Evolutionary conservation across 2,113 vertebrate genomes (phyloP).

Genomic region (Dipodomys spectabilis): DNA sequence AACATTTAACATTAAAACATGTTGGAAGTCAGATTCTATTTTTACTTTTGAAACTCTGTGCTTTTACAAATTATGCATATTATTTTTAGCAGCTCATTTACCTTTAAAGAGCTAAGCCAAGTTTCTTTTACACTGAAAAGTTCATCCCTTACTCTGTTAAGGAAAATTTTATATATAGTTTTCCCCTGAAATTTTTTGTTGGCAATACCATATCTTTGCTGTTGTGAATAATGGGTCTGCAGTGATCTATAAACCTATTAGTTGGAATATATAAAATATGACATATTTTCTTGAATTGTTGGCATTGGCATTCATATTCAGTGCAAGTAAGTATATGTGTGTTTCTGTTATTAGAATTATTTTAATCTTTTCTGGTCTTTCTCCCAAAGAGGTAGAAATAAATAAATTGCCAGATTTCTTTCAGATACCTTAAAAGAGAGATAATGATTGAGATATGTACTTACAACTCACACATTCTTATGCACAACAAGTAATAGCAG

Average conservation of each 20-base stretch:
- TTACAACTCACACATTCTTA: not conserved
- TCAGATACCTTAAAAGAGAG: not conserved
- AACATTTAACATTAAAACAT: slow-evolving; percentile 40
- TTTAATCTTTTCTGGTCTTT: not conserved
- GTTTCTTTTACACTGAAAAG: slow-evolving; percentile 32
- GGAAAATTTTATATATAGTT: not conserved
- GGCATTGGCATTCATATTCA: not conserved
- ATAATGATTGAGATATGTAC: not conserved
- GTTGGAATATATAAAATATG: not conserved
- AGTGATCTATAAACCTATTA: not conserved
- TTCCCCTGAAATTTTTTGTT: not conserved
- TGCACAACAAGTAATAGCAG: not conserved
- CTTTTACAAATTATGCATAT: not conserved
- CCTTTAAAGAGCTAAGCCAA: slow-evolving; percentile 46
- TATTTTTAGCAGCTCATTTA: slow-evolving; percentile 52
- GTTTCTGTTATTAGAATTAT: not conserved
- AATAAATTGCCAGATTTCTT: not conserved
- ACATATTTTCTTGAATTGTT: not conserved
- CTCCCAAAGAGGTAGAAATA: not conserved
- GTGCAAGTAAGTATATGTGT: not conserved
- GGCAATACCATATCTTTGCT: not conserved
- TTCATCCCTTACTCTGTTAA: slow-evolving; percentile 13
- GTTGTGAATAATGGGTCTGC: not conserved
- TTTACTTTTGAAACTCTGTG: slow-evolving; percentile 4
- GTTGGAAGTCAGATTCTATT: slow-evolving; percentile 8